Base-by-base conservation (phyloP, 1,140 invertebrate species). In the Bicyclus anynana region DNA sequence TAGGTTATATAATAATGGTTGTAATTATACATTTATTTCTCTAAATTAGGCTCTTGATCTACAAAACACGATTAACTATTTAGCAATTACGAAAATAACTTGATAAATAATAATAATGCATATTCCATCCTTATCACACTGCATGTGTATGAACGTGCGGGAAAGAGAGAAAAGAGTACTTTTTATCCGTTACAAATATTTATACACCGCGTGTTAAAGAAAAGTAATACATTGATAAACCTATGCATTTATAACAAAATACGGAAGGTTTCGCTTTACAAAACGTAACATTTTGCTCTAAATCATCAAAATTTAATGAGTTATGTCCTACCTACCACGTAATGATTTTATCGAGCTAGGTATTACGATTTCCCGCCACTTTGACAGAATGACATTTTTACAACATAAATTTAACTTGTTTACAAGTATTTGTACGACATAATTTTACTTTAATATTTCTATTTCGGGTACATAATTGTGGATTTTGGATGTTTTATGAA, bases 351-450 rank as follows among this genome's bases (percentile, higher is more conserved):
- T 16, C 9, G 17, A 59, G 55, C 29, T 33, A 57, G 62, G 29
- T 46, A 40, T 52, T 68, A 66, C 49, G 50, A 73, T 80, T 82
- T 84, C 81, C 81, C 79, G 79, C 79, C 81, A 84, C 67, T 82
- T 79, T 73, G 56, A 62, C 51, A 55, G 35, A 42, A 44, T 51
- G 49, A 51, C 18, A 42, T 57, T 57, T 27, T 29, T 10, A 50
- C 33, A 17, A 42, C 21, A 40, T 47, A 57, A 48, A 57, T 16
- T 27, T 40, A 16, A 26, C 12, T 21, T 33, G 10, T 6, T 12
- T 33, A 1, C 5, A 33, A n/a, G 42, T 18, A 14, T 20, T 27
- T 9, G 21, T 47, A 47, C 1, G 13, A 47, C 5, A 12, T 13
- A 16, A 29, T 20, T 18, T 18, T 26, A 50, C 13, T n/a, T n/a